These are phyloP conservation scores for Aporophyla nigra DNA, from an alignment of 2,888 invertebrate genomes.

Conservation along the genomic window DNA sequence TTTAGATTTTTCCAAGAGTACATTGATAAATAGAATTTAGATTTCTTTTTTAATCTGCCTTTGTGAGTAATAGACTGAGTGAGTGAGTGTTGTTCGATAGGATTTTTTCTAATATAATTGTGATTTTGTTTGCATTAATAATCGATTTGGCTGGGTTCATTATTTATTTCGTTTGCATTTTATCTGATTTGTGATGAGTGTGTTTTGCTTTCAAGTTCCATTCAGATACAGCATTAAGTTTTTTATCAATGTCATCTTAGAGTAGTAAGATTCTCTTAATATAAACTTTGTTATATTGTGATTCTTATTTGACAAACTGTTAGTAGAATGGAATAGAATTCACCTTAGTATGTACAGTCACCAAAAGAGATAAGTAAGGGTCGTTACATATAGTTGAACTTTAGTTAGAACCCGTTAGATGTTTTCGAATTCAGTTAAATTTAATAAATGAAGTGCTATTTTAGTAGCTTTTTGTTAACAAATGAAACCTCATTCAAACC, in stretches of 20 bases:
- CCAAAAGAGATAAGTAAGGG: too few relatives aligned
- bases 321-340: not conserved
- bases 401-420: too few relatives aligned
- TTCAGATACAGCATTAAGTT: not conserved
- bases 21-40: slow-evolving; percentile 30
- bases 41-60: slow-evolving; percentile 10
- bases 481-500: not conserved
- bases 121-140: slow-evolving; percentile 24
- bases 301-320: not conserved
- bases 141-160: not conserved
- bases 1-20: slow-evolving; percentile 7
- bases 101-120: slow-evolving; percentile 2
- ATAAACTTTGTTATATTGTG: too few relatives aligned
- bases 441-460: too few relatives aligned
- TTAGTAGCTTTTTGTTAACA: not conserved
- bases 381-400: too few relatives aligned
- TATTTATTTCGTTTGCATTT: not conserved
- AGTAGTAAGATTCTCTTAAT: not conserved
- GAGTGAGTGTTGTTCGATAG: slow-evolving; percentile 13
- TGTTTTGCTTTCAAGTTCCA: slow-evolving; percentile 14
- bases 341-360: not conserved
- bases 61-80: slow-evolving; percentile 30
- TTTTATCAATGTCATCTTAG: not conserved
- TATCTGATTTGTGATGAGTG: slow-evolving; percentile 4
- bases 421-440: too few relatives aligned